Conservation (phyloP, 2,797 vertebrate genomes). For the Lutjanus campechanus region DNA sequence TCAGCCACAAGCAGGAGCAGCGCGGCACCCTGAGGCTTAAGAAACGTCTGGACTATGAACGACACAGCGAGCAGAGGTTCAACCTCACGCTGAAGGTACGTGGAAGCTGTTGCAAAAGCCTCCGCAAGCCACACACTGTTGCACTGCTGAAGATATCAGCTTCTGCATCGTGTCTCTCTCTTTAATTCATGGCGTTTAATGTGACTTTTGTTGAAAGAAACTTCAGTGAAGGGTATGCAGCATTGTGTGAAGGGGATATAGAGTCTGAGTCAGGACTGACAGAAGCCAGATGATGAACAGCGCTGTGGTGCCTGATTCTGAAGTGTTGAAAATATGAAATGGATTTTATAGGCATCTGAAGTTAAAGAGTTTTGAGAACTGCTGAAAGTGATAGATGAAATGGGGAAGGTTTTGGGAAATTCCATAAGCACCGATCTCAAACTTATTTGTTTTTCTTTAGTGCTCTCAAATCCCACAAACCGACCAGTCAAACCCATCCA, state of each 20-base stretch:
- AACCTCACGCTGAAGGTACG: conserved; percentile 89
- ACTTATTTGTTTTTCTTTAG: conserved; percentile 11
- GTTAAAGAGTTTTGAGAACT: not conserved
- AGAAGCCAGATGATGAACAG: conserved; percentile 21
- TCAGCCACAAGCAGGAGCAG: conserved; percentile 87
- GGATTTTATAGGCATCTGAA: not conserved
- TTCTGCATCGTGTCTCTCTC: conserved; percentile 4
- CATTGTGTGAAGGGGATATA: not conserved
- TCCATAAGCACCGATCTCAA: not conserved
- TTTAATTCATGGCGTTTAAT: conserved; percentile 17
- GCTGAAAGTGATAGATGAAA: conserved; percentile 11
- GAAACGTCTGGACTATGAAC: conserved; percentile 91
- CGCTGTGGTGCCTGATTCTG: not conserved
- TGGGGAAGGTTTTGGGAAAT: not conserved
- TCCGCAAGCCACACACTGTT: not conserved
- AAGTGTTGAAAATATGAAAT: conserved; percentile 10
- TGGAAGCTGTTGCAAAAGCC: not conserved
- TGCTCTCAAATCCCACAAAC: conserved; percentile 20
- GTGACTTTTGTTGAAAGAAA: conserved; percentile 7
- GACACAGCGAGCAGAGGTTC: conserved; percentile 88
- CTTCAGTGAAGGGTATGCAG: not conserved
- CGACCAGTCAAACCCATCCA: conserved; percentile 7
- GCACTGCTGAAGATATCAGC: not conserved
- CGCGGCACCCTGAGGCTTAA: conserved; percentile 89
- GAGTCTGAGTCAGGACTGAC: not conserved